Evolutionary conservation across 2,113 vertebrate genomes (phyloP).

Genomic region (Clarias macrocephalus): DNA sequence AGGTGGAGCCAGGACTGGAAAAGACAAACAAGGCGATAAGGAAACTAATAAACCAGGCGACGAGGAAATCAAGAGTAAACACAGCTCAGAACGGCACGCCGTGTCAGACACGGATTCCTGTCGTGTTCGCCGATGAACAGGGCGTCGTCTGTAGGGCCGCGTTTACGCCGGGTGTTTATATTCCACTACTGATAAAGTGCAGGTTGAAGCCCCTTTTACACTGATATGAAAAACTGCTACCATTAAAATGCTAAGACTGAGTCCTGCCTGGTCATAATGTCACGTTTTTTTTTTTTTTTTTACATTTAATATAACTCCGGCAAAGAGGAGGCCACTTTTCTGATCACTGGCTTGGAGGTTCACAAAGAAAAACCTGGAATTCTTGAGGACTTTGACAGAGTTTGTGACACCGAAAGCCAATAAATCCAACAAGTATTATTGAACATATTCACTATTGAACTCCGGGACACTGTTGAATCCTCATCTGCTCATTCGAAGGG

Average conservation of each 20-base stretch:
- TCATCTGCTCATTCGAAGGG: background rate
- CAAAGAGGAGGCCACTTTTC: background rate
- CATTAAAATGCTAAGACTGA: background rate
- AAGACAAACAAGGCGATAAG: background rate
- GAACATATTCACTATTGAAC: background rate
- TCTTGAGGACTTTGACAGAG: background rate
- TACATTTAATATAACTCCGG: background rate
- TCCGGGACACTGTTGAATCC: background rate
- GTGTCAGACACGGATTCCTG: background rate
- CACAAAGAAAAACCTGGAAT: background rate
- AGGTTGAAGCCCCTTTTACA: background rate
- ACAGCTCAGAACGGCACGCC: background rate
- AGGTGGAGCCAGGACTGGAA: background rate
- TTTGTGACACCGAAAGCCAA: background rate
- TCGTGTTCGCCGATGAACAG: background rate
- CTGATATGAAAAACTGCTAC: background rate
- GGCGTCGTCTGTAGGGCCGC: background rate
- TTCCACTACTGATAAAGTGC: background rate
- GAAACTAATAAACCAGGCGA: slow-evolving; percentile 7
- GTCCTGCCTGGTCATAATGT: background rate
- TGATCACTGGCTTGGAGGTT: background rate
- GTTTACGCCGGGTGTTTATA: background rate
- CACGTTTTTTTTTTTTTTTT: background rate
- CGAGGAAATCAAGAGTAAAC: background rate
- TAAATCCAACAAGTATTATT: background rate